Conservation (phyloP, 2,113 vertebrate genomes). For the Gracilinanus agilis region DNA sequence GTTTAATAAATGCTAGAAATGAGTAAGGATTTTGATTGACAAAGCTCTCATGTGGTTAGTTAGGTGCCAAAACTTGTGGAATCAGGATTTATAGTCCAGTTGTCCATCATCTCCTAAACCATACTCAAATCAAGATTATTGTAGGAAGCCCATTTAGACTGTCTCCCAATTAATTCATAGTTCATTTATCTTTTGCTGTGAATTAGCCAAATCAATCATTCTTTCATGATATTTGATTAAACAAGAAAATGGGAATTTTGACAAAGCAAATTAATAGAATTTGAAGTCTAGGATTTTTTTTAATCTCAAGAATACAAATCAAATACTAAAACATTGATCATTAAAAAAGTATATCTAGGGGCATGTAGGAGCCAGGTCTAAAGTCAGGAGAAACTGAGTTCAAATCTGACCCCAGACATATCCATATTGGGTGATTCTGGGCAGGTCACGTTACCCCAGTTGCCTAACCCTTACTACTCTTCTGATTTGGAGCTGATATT, state of each 20-base stretch:
- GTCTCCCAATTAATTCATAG: neutral
- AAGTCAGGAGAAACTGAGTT: too few relatives aligned
- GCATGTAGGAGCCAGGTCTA: too few relatives aligned
- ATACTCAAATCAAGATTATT: slow-evolving; percentile 32
- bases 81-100: neutral
- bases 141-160: neutral
- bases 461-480: too few relatives aligned
- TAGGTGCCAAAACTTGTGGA: neutral
- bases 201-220: neutral
- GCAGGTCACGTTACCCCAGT: too few relatives aligned
- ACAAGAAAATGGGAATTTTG: neutral
- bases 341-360: slow-evolving; percentile 13
- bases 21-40: neutral
- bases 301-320: neutral
- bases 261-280: slow-evolving; percentile 1
- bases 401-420: too few relatives aligned
- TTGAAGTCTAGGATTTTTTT: slow-evolving; percentile 9
- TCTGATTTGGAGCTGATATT: too few relatives aligned
- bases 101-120: neutral
- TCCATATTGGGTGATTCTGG: too few relatives aligned
- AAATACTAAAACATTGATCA: slow-evolving; percentile 24
- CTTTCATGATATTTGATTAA: slow-evolving; percentile 2
- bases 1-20: neutral
- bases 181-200: slow-evolving; percentile 5
- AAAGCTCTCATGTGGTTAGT: neutral